These are phyloP conservation scores for Leptonema lineaticorne DNA, from an alignment of 1,140 invertebrate species.

Conservation along the genomic window DNA sequence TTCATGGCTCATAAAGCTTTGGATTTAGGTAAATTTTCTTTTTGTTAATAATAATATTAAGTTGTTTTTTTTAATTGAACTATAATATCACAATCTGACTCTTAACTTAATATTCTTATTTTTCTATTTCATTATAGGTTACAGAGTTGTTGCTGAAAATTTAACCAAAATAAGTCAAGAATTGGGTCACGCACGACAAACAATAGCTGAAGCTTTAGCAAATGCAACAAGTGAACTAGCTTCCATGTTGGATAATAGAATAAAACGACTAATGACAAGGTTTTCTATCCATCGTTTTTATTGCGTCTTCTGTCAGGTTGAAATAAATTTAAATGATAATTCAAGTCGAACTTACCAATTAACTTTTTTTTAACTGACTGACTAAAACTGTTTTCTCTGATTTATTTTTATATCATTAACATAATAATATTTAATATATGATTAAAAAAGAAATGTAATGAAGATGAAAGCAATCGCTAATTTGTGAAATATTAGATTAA, in stretches of 20 bases:
- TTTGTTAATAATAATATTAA: neutral
- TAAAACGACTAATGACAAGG: constrained; percentile 49
- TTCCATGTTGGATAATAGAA: constrained; percentile 10
- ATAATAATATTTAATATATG: too few species aligned
- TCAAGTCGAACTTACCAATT: neutral
- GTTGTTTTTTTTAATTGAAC: neutral
- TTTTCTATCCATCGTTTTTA: constrained; percentile 38
- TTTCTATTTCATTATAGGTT: constrained; percentile 54
- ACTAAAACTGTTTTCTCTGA: too few species aligned
- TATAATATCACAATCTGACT: neutral
- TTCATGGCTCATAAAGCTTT: constrained; percentile 85
- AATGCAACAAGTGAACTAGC: constrained; percentile 29
- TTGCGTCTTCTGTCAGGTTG: too few species aligned
- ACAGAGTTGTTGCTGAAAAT: constrained; percentile 77
- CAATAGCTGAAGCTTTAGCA: constrained; percentile 63
- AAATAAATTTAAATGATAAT: too few species aligned
- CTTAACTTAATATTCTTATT: neutral
- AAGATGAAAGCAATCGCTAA: too few species aligned
- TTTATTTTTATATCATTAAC: too few species aligned
- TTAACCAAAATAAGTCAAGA: constrained; percentile 68
- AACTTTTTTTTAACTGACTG: neutral
- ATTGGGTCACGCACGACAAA: constrained; percentile 71
- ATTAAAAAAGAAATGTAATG: too few species aligned
- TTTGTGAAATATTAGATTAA: too few species aligned
- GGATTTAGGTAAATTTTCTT: constrained; percentile 59